phyloP scores from a whole-genome alignment of 2,113 vertebrate genomes.

The Lampris megalopsis region DNA sequence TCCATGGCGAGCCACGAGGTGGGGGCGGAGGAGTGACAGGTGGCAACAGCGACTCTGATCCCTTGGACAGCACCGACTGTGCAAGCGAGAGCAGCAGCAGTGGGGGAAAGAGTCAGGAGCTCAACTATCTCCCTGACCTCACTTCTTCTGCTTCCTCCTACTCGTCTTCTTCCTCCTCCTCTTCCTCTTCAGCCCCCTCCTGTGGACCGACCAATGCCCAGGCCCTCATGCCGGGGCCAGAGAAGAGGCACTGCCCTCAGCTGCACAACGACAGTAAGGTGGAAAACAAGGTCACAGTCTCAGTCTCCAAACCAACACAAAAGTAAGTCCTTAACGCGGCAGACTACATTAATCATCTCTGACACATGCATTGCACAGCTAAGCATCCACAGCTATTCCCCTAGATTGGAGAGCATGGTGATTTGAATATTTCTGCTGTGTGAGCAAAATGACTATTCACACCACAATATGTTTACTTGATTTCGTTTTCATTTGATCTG shows the following conservation, averaged over 20 bases:
- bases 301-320: conserved; percentile 89
- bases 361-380: background rate
- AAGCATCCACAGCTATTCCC: background rate
- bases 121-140: conserved; percentile 87
- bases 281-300: conserved; percentile 87
- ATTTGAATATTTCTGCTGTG: background rate
- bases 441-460: background rate
- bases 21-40: conserved; percentile 87
- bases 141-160: conserved; percentile 86
- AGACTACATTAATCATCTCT: background rate
- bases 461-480: background rate
- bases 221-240: conserved; percentile 75
- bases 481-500: background rate
- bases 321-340: conserved; percentile 74
- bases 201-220: conserved; percentile 81
- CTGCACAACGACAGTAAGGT: conserved; percentile 85
- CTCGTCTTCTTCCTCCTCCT: conserved; percentile 77
- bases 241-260: conserved; percentile 86
- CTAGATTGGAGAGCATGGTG: background rate
- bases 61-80: conserved; percentile 95
- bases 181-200: conserved; percentile 83
- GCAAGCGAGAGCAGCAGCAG: conserved; percentile 95
- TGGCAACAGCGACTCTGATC: conserved; percentile 96
- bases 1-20: conserved; percentile 94
- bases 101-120: conserved; percentile 94